Base-by-base conservation (phyloP, 1,140 invertebrate species). In the Argopecten irradians region DNA sequence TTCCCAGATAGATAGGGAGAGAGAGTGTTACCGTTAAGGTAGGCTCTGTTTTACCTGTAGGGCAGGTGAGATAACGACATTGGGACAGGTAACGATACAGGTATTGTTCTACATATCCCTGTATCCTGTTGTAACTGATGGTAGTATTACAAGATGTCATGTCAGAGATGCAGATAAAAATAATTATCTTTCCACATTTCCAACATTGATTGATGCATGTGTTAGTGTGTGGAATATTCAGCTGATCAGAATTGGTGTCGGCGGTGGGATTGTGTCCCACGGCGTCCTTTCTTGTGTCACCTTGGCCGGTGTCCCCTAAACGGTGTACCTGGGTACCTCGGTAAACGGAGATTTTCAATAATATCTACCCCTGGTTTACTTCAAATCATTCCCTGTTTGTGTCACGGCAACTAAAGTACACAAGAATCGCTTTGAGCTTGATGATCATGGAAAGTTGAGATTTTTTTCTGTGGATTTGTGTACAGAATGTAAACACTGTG, bases 171-270 rank as follows among this genome's bases (percentile, higher is more conserved):
- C 55, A 71, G 55, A 71, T 71, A 71, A 28, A 71, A 71, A 71
- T 71, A 71, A 71, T 71, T 5, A 71, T 71, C 55, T 71, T 71
- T 71, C 55, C 55, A 71, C 55, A 71, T 71, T 71, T 71, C 8
- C 8, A 28, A 71, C 55, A 71, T 71, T 71, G 55, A 71, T 71
- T 71, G 55, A 71, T n/a, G 55, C 28, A 3, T 5, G 55, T n/a
- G n/a, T n/a, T n/a, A 71, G 16, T 71, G n/a, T 28, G 55, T 71
- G 8, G 9, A 46, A 46, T 16, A 46, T 46, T 3, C 14, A 46
- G 55, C 3, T n/a, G 55, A 71, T 71, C 2, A n/a, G 55, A 16
- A 28, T 1, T 16, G n/a, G 55, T 71, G 22, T n/a, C 55, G 22
- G 14, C 28, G n/a, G 55, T 28, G 22, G 14, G 14, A 22, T 55